Conservation (phyloP, 1,140 invertebrate genomes). For the Papilio aristodemus region DNA sequence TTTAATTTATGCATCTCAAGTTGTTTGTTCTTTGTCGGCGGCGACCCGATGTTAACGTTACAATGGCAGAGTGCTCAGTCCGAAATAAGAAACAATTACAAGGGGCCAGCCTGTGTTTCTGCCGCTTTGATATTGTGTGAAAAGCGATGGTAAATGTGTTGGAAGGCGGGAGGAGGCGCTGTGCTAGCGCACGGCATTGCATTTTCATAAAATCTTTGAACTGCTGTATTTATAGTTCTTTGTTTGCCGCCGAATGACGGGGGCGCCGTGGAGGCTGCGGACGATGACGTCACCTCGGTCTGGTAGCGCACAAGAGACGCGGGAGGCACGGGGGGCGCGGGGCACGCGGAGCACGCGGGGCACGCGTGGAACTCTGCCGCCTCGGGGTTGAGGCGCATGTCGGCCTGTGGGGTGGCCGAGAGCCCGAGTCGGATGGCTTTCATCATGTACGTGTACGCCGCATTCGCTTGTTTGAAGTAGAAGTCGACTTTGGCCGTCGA, state of each 20-base stretch:
- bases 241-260: not conserved
- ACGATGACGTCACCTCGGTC: too few relatives aligned
- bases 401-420: not conserved
- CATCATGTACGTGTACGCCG: constrained; percentile 2
- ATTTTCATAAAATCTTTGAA: not conserved
- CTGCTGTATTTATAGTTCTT: not conserved
- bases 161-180: constrained; percentile 50
- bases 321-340: not conserved
- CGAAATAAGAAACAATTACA: not conserved
- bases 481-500: not conserved
- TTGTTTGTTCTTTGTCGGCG: too few relatives aligned
- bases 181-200: not conserved
- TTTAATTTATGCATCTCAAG: too few relatives aligned
- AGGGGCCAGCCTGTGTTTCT: too few relatives aligned
- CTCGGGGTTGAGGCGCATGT: constrained; percentile 6
- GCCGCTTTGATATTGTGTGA: too few relatives aligned
- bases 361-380: constrained; percentile 35
- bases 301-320: too few relatives aligned
- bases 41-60: too few relatives aligned
- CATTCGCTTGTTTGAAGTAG: not conserved
- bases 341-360: too few relatives aligned
- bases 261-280: too few relatives aligned
- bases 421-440: not conserved
- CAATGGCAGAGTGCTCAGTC: too few relatives aligned
- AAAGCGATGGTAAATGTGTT: not conserved